Percentiles rank a stretch among this genome's conserved stretches.
Evolutionary conservation across 1,140 invertebrate species (phyloP).

Genomic region (Phymastichus coffea): DNA sequence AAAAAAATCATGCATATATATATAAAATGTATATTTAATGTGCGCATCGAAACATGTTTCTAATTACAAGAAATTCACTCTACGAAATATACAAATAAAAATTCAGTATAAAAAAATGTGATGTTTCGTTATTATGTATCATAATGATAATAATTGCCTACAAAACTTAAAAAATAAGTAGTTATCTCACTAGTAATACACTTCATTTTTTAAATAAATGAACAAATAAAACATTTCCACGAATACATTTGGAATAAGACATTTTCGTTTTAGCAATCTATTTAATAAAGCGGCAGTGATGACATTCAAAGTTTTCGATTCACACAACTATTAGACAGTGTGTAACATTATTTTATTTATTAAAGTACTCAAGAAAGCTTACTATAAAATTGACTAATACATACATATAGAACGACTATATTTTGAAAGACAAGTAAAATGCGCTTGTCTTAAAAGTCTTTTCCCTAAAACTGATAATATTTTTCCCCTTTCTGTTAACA

Average conservation of each 20-base stretch:
- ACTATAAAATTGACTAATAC: slow-evolving; percentile 27
- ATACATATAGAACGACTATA: slow-evolving; percentile 24
- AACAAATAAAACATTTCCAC: slow-evolving; percentile 19
- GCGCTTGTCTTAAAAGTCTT: slow-evolving; percentile 17
- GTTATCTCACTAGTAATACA: slow-evolving; percentile 21
- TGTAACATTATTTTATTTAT: not conserved
- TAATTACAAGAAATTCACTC: not conserved
- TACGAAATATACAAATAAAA: slow-evolving; percentile 8
- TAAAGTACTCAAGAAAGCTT: slow-evolving; percentile 14
- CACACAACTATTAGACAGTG: slow-evolving; percentile 16
- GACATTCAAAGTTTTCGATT: slow-evolving; percentile 10
- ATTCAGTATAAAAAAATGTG: not conserved
- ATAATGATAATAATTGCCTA: slow-evolving; percentile 7
- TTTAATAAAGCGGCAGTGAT: slow-evolving; percentile 22
- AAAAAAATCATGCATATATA: slow-evolving; percentile 9
- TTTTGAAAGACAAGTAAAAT: slow-evolving; percentile 17
- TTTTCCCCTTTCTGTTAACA: slow-evolving; percentile 15
- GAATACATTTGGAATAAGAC: slow-evolving; percentile 11
- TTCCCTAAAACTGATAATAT: slow-evolving; percentile 21
- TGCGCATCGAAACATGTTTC: not conserved
- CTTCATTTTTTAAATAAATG: slow-evolving; percentile 5
- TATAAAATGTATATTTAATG: slow-evolving; percentile 1
- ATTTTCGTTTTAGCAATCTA: slow-evolving; percentile 20
- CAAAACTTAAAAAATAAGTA: slow-evolving; percentile 12
- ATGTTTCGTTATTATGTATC: slow-evolving; percentile 14